phyloP scores from a whole-genome alignment of 1,140 invertebrate species.

The Hyposmocoma kahamanoa region DNA sequence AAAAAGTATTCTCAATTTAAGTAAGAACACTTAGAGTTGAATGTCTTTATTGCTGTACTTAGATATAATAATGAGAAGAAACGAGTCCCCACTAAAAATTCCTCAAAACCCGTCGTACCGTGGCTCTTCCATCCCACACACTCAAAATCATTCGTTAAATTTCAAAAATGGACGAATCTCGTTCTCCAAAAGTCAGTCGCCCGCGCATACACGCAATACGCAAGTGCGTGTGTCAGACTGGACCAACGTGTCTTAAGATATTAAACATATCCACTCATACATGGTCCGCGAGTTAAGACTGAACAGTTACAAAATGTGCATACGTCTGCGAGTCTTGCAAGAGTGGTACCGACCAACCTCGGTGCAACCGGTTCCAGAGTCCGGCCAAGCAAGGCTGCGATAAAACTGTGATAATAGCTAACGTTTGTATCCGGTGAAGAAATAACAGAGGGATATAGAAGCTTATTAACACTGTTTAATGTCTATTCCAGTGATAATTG shows the following conservation, averaged over 20 bases:
- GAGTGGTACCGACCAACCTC: constrained; percentile 23
- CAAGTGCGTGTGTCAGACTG: constrained; percentile 13
- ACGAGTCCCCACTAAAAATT: constrained; percentile 3
- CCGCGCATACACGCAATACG: constrained; percentile 3
- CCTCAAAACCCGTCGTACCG: background rate
- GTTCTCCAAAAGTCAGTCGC: constrained; percentile 7
- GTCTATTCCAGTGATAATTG: no score
- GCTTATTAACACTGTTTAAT: background rate
- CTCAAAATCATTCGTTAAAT: constrained; percentile 3
- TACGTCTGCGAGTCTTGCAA: constrained; percentile 12
- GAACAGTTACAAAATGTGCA: background rate
- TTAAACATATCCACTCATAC: background rate
- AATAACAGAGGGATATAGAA: background rate
- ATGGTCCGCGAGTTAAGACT: background rate
- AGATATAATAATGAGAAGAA: no score
- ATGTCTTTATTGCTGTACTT: no score
- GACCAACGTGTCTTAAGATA: constrained; percentile 1
- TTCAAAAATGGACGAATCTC: constrained; percentile 10
- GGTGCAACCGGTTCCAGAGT: constrained; percentile 40
- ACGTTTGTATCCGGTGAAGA: background rate
- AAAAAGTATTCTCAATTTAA: no score
- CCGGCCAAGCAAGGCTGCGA: constrained; percentile 32
- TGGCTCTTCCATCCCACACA: background rate
- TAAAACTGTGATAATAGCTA: constrained; percentile 23
- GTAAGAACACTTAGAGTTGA: no score